A percentile compares a stretch with the other conserved stretches of the same genome.
Conservation (phyloP, 2,113 vertebrate genomes). For the Oryzias curvinotus region DNA sequence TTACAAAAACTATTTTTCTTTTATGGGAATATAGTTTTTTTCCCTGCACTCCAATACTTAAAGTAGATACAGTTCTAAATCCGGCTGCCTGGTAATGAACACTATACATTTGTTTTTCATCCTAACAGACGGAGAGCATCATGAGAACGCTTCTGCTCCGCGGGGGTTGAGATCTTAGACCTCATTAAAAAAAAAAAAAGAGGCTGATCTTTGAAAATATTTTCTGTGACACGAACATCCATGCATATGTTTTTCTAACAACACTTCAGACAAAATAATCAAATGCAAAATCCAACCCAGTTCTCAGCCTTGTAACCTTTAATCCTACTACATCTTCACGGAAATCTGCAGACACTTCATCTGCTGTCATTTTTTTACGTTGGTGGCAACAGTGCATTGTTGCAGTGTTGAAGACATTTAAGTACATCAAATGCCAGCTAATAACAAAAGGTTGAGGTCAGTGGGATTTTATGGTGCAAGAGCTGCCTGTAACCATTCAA, state of each 20-base stretch:
- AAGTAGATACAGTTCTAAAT: conserved; percentile 54
- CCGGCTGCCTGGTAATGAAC: conserved; percentile 47
- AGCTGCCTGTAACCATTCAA: background rate
- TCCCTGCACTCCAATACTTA: conserved; percentile 1
- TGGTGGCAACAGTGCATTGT: background rate
- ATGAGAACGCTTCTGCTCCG: conserved; percentile 35
- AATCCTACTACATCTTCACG: too few species aligned
- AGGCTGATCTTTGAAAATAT: conserved; percentile 27
- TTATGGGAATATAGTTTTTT: conserved; percentile 9
- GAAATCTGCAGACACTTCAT: background rate
- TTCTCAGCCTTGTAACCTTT: too few species aligned
- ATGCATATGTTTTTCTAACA: conserved; percentile 4
- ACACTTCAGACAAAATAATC: conserved; percentile 17
- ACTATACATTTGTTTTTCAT: conserved; percentile 52
- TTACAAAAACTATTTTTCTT: conserved; percentile 16
- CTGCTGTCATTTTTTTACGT: background rate
- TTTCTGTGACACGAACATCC: conserved; percentile 36
- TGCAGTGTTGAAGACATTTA: background rate
- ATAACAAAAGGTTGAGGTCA: background rate
- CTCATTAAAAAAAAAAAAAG: conserved; percentile 57
- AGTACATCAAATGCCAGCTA: background rate
- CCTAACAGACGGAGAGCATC: conserved; percentile 50
- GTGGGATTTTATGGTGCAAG: background rate
- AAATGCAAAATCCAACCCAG: conserved; percentile 13
- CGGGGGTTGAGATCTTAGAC: conserved; percentile 54